A percentile compares a stretch with the other conserved stretches of the same genome.
Conservation (phyloP, 1,140 invertebrate genomes). For the Watersipora subatra region DNA sequence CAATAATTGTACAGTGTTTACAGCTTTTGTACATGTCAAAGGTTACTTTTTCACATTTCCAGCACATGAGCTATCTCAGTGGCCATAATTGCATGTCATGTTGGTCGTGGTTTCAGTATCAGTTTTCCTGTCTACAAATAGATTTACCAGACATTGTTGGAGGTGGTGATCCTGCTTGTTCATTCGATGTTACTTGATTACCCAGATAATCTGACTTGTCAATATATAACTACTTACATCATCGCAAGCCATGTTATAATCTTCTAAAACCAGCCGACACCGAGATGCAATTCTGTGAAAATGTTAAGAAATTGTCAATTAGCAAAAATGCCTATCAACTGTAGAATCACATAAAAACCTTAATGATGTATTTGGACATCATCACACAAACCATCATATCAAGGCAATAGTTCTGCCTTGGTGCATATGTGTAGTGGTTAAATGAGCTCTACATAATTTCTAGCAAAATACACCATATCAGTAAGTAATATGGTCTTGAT, state of each 20-base stretch:
- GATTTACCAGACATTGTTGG: constrained; percentile 8
- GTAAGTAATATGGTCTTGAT: too few species aligned
- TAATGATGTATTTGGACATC: background rate
- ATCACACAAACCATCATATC: too few species aligned
- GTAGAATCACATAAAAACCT: constrained; percentile 8
- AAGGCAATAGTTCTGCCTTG: background rate
- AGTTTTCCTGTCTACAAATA: constrained; percentile 34
- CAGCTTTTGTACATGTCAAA: too few species aligned
- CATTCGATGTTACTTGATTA: background rate
- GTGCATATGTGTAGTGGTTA: background rate
- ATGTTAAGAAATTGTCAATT: constrained; percentile 7
- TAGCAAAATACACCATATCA: too few species aligned
- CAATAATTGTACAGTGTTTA: too few species aligned
- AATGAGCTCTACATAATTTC: too few species aligned
- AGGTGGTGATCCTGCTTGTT: background rate
- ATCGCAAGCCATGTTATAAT: constrained; percentile 97
- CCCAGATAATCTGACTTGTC: background rate
- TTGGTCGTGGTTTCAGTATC: constrained; percentile 24
- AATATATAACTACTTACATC: constrained; percentile 58
- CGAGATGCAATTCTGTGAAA: constrained; percentile 59
- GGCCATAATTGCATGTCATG: too few species aligned
- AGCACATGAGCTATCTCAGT: too few species aligned
- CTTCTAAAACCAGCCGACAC: constrained; percentile 69
- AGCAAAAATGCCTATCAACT: background rate
- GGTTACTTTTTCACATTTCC: too few species aligned